Percentiles rank a stretch among this genome's conserved stretches.
Conservation (phyloP, 2,888 invertebrate genomes). For the Cosmia trapezina region DNA sequence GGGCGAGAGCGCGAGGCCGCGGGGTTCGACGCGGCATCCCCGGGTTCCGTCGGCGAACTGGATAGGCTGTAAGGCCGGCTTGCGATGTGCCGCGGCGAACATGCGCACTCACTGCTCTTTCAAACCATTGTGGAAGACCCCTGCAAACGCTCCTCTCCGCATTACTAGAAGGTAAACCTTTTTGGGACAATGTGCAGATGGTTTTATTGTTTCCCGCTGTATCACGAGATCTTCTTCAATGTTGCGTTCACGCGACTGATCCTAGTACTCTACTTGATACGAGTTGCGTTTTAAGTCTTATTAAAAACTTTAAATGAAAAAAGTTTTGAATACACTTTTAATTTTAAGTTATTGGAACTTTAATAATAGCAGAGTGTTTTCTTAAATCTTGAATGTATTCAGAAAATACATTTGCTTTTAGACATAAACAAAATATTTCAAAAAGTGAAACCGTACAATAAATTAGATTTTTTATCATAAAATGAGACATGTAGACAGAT, state of each 20-base stretch:
- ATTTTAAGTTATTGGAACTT: conserved; percentile 1
- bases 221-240: conserved; percentile 56
- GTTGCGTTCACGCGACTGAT: conserved; percentile 39
- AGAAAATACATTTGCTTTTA: conserved; percentile 12
- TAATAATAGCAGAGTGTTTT: conserved; percentile 12
- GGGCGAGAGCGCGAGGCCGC: conserved; percentile 66
- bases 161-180: conserved; percentile 83
- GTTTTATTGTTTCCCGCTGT: conserved; percentile 71
- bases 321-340: conserved; percentile 4
- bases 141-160: conserved; percentile 80
- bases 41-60: conserved; percentile 80
- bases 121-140: conserved; percentile 82
- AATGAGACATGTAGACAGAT: neutral
- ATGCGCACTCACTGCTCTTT: conserved; percentile 86
- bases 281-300: conserved; percentile 10
- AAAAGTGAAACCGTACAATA: neutral
- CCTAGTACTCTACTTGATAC: conserved; percentile 22
- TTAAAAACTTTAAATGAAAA: conserved; percentile 29
- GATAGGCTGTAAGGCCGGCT: conserved; percentile 74
- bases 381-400: conserved; percentile 1
- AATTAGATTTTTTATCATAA: neutral
- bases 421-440: neutral
- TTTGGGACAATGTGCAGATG: conserved; percentile 75
- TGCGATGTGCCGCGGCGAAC: conserved; percentile 78
- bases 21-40: conserved; percentile 72